Base-by-base conservation (phyloP, 2,797 vertebrate species). In the Girardinus metallicus region DNA sequence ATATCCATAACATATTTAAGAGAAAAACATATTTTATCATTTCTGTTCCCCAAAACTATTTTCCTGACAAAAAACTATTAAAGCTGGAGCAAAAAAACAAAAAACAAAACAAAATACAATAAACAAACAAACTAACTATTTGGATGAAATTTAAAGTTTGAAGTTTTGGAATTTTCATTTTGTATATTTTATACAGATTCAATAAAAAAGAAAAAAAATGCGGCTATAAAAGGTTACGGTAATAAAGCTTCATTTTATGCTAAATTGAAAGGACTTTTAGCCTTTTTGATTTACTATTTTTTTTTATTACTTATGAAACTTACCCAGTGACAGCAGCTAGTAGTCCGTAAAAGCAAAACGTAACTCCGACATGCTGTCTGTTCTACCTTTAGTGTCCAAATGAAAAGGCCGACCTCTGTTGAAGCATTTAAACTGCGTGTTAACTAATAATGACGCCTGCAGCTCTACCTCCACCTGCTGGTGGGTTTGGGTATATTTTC, bases 261-360 rank as follows among this genome's bases (percentile, higher is more conserved):
- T 5, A 10, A 15, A 26, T 5, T 11, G 6, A n/a, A 41, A 4
- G 2, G 11, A 15, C 39, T 5, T 21, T 6, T 15, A 29, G 31
- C 6, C 31, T 31, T 41, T 34, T 11, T 44, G 10, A 36, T 0
- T 11, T 36, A 3, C n/a, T n/a, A 29, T 31, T 13, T 15, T 16
- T 51, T 23, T 49, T 47, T 16, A 23, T 66, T 57, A 76, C 0
- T 9, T 1, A 15, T 21, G 0, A 77, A 16, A 81, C 82, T 79
- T 26, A 91, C 91, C 86, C 4, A 7, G 55, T 55, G 53, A 74
- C 29, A 64, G 77, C 43, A 13, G 13, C 49, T 26, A 43, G 36
- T 1, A 3, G 70, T 74, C 49, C 12, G 0, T 4, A 15, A 39
- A 76, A 18, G n/a, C 5, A 2, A 43, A 5, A 4, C 12, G 3